These are phyloP conservation scores for Drosophila santomea DNA, from an alignment of 1,140 invertebrate species.

Conservation along the genomic window DNA sequence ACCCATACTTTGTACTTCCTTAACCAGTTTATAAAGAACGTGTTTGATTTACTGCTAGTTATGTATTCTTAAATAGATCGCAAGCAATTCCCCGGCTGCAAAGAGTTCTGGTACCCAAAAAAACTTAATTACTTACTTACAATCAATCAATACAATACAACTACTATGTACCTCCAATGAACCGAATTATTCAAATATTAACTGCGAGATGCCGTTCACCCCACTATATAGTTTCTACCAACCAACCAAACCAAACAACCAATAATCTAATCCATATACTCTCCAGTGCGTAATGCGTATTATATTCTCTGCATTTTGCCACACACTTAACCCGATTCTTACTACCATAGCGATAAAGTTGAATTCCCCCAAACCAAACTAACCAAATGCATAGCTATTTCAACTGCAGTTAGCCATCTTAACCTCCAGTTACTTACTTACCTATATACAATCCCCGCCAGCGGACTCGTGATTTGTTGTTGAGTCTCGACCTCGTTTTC, in stretches of 20 bases:
- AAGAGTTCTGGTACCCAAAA: constrained; percentile 37
- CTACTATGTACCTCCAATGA: constrained; percentile 21
- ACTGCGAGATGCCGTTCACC: constrained; percentile 49
- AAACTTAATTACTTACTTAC: constrained; percentile 1
- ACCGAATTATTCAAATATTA: constrained; percentile 19
- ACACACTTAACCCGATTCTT: constrained; percentile 28
- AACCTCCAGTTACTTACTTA: background rate
- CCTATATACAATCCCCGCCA: constrained; percentile 11
- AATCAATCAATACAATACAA: constrained; percentile 11
- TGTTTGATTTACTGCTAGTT: constrained; percentile 47
- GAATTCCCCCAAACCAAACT: constrained; percentile 21
- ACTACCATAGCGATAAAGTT: constrained; percentile 43
- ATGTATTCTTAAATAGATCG: constrained; percentile 43
- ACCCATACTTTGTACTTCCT: constrained; percentile 1
- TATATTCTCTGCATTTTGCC: constrained; percentile 59
- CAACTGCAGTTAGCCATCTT: constrained; percentile 23
- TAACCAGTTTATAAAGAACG: constrained; percentile 26
- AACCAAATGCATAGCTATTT: constrained; percentile 29
- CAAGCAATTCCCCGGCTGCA: constrained; percentile 44
- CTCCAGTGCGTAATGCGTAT: constrained; percentile 13
- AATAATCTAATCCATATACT: constrained; percentile 29
- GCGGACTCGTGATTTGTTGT: constrained; percentile 31
- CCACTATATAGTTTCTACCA: constrained; percentile 6
- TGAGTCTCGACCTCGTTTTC: constrained; percentile 5
- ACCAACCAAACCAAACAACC: background rate